Percentiles rank a stretch among this genome's conserved stretches.
phyloP scores from a whole-genome alignment of 2,113 vertebrate genomes.

The Phyllopteryx taeniolatus region DNA sequence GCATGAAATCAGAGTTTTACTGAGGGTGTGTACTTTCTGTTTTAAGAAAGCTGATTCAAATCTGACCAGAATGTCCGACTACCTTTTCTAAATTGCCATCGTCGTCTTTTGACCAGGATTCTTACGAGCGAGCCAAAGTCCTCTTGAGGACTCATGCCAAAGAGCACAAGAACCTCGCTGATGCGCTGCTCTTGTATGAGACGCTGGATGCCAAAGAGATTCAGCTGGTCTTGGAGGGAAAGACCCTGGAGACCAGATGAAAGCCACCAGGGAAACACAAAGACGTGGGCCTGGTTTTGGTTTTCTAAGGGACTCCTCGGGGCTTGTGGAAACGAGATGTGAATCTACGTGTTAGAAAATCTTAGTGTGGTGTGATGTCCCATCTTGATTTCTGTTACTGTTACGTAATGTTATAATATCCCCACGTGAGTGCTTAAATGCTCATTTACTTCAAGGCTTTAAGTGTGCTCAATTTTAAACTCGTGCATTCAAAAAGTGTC shows the following conservation, averaged over 20 bases:
- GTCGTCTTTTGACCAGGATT: constrained; percentile 76
- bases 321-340: constrained; percentile 1
- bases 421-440: background rate
- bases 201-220: constrained; percentile 98
- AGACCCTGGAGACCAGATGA: constrained; percentile 87
- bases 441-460: background rate
- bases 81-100: background rate
- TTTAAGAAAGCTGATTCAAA: background rate
- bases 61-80: background rate
- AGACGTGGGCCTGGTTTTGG: too few species aligned
- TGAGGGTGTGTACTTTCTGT: constrained; percentile 76
- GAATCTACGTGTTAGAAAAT: background rate
- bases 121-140: constrained; percentile 89
- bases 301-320: constrained; percentile 49
- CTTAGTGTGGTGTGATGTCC: background rate
- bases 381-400: too few species aligned
- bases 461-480: background rate
- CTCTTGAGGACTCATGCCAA: constrained; percentile 89
- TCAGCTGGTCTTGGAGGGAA: constrained; percentile 91
- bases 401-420: background rate
- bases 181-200: constrained; percentile 92
- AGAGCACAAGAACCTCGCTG: constrained; percentile 94
- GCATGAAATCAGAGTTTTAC: constrained; percentile 86
- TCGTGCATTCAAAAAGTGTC: background rate
- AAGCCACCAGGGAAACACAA: constrained; percentile 13